Evolutionary conservation across 2,113 vertebrate species (phyloP).

Genomic region (Ginglymostoma cirratum): DNA sequence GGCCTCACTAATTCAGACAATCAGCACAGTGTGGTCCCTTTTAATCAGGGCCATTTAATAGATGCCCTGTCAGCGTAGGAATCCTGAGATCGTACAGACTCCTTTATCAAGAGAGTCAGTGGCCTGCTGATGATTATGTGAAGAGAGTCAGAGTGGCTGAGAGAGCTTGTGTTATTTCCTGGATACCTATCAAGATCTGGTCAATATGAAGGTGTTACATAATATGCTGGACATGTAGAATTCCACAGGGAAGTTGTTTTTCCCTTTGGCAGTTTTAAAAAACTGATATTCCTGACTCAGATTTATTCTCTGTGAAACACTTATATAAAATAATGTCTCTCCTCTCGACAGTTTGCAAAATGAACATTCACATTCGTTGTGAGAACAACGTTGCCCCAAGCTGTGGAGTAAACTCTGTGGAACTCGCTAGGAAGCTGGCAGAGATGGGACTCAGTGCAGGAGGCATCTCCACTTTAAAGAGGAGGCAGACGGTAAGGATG

Average conservation of each 20-base stretch:
- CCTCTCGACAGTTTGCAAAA: conserved; percentile 77
- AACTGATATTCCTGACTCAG: background rate
- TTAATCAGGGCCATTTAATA: background rate
- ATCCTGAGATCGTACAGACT: background rate
- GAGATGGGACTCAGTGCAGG: conserved; percentile 89
- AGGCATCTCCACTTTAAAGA: conserved; percentile 56
- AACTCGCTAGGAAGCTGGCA: conserved; percentile 82
- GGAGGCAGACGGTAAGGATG: conserved; percentile 18
- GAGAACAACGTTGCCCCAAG: conserved; percentile 84
- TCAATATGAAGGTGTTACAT: background rate
- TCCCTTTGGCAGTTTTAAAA: background rate
- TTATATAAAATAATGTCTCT: background rate
- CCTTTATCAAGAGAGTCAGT: background rate
- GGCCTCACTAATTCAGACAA: background rate
- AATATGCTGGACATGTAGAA: background rate
- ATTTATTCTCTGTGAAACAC: background rate
- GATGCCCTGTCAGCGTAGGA: background rate
- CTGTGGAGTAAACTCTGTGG: conserved; percentile 87
- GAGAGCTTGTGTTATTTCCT: conserved; percentile 10
- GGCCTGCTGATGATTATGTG: background rate
- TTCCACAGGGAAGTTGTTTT: too few species aligned
- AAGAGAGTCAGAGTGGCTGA: background rate
- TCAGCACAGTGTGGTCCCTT: conserved; percentile 10
- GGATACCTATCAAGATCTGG: background rate
- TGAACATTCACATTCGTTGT: conserved; percentile 93